A percentile compares a stretch with the other conserved stretches of the same genome.
Evolutionary conservation across 2,113 vertebrate species (phyloP).

Genomic region (Pangasianodon hypophthalmus): DNA sequence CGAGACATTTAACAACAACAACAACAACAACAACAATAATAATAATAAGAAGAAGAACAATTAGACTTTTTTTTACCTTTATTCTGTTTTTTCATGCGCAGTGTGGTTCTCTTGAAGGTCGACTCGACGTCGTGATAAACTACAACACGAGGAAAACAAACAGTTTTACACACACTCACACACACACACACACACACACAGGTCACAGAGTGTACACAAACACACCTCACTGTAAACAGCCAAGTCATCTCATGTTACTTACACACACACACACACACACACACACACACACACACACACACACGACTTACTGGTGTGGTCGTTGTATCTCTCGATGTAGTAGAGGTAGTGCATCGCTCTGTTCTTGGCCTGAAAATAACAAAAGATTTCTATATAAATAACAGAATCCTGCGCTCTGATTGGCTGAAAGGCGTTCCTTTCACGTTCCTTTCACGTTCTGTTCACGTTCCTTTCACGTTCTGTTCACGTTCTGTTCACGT

Average conservation of each 20-base stretch:
- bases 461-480: background rate
- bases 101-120: conserved; percentile 84
- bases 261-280: background rate
- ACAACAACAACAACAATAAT: background rate
- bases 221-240: background rate
- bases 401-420: background rate
- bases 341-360: conserved; percentile 84
- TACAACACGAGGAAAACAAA: conserved; percentile 60
- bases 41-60: background rate
- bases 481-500: too few relatives aligned
- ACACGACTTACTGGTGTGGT: conserved; percentile 85
- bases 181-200: conserved; percentile 5
- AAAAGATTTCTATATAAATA: background rate
- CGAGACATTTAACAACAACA: background rate
- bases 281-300: conserved; percentile 53
- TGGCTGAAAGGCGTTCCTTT: background rate
- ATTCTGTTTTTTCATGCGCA: conserved; percentile 91
- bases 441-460: too few relatives aligned
- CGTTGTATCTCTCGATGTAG: conserved; percentile 84
- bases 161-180: background rate
- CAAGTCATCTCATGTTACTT: background rate
- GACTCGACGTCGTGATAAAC: conserved; percentile 89
- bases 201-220: background rate
- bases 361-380: conserved; percentile 87
- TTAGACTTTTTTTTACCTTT: conserved; percentile 71